Evolutionary conservation across 2,888 invertebrate genomes (phyloP), one percentile per base, ranked within the genome.

Genomic region (Melanophora roralis): DNA sequence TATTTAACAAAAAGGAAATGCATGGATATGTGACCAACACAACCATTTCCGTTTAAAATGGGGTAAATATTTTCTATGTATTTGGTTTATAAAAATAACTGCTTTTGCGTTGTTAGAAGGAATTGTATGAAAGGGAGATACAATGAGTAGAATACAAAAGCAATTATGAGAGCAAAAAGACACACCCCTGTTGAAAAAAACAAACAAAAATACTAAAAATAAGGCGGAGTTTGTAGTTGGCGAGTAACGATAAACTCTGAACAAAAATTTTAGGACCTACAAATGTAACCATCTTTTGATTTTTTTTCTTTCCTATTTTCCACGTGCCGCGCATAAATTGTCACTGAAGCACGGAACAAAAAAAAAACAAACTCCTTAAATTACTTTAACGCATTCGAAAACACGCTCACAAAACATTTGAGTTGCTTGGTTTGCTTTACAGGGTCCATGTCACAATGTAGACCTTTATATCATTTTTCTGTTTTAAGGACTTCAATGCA

Each of bases 281-380:
- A 75, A 69, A 78, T 60, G 78, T 36, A 43, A 72, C 55, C 62
- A 65, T 27, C 6, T 27, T 27, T 27, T 27, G 6, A 3, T 36
- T 36, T 45, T 65, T 78, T 77, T 64, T 19, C 81, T 83, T 82
- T 77, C 82, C 81, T 55, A 69, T 27, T 57, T 68, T 86, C 85
- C 88, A 87, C 88, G 87, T 87, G 88, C 87, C 83, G 82, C 83
- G 85, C 86, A 88, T 88, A 88, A 87, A 86, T 86, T 84, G 85
- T 82, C 80, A 81, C 83, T 81, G 83, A 83, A 85, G 83, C 85
- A 84, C 40, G n/a, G 59, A 32, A n/a, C n/a, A n/a, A n/a, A n/a
- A n/a, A 6, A 43, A 71, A 16, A 34, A 38, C 43, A 84, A 83
- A 78, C 9, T 23, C n/a, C 38, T 59, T 51, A n/a, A n/a, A 45